Evolutionary conservation across 2,113 vertebrate genomes (phyloP), one percentile per base, ranked within the genome.

Genomic region (Phylloscopus whistleri): DNA sequence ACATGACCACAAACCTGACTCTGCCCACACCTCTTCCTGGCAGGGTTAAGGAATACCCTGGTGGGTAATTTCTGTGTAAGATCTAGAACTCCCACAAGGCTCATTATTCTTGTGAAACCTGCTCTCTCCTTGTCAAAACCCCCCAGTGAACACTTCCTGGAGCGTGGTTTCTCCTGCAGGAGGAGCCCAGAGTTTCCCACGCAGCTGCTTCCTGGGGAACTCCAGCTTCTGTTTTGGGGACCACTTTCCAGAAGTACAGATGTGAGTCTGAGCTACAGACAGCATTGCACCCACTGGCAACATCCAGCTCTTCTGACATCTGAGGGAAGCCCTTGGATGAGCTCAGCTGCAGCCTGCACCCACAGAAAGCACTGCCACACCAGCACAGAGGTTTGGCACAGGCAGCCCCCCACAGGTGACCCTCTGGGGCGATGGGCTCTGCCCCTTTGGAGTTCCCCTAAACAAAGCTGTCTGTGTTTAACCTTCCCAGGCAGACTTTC

Each of bases 321-420:
- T 4, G 2, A 69, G 10, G 24, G 35, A 91, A 41, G 10, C 19
- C 21, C 30, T 43, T 9, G 74, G 46, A 31, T 12, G 76, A 68
- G 26, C 58, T 52, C 60, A 75, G 66, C 46, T 51, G 53, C n/a
- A 68, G 4, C 22, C 19, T 58, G 21, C 16, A 86, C 30, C 37
- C 52, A 39, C 0, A 0, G 41, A 75, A 78, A 55, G 39, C 37
- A 37, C 10, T 75, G 44, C 52, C 0, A 0, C 17, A 15, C 7
- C 3, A 5, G 22, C 17, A 52, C 0, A 16, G 55, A 33, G 0
- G 0, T 27, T 24, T 30, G 58, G 70, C 41, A 76, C 0, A 1
- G 35, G 28, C 27, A 46, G 53, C 16, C 6, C 11, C 28, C 31
- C 8, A 3, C 1, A 3, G 13, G 58, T 0, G 8, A 62, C 75